Evolutionary conservation across 1,140 invertebrate species (phyloP), one percentile per base, ranked within the genome.

Genomic region (Calephelis virginiensis): DNA sequence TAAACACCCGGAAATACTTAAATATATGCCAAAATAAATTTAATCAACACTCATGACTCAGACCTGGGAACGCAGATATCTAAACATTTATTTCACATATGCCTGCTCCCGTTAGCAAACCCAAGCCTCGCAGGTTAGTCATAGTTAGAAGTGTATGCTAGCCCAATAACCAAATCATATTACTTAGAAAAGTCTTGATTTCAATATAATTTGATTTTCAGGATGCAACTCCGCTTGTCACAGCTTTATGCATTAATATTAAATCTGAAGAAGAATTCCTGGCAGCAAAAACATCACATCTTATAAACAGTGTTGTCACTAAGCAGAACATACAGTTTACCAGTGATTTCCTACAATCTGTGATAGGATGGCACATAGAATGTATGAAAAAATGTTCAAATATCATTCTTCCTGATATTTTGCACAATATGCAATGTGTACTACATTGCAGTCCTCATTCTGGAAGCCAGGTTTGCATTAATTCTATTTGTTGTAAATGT

Each of bases 401-500:
- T 60, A 79, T 85, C 38, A 78, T 89, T 56, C 68, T 86, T 62
- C 81, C 79, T 43, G 88, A 90, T 70, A 88, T 90, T 66, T 64
- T 90, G 8, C 78, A 87, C 68, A 86, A 86, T 70, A 64, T 85
- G 63, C 85, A 89, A 63, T 81, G 80, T 73, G 76, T 86, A 67
- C 70, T 90, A 28, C 81, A 86, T 38, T 69, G 56, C 38, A 76
- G 80, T 69, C 76, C 77, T 46, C 66, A 73, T 63, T 70, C 71
- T 60, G 78, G 79, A 61, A 65, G 74, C 48, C 82, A 82, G 81
- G 86, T 88, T 64, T 63, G 62, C 65, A 53, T 68, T 49, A 17
- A 28, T 60, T 63, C 48, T 59, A 47, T 63, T 48, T 43, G 40
- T 43, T 43, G 40, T 28, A 28, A 28, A 28, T 28, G 40, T 43